These are phyloP conservation scores for Scophthalmus maximus DNA, from an alignment of 2,113 vertebrate genomes.

Conservation along the genomic window DNA sequence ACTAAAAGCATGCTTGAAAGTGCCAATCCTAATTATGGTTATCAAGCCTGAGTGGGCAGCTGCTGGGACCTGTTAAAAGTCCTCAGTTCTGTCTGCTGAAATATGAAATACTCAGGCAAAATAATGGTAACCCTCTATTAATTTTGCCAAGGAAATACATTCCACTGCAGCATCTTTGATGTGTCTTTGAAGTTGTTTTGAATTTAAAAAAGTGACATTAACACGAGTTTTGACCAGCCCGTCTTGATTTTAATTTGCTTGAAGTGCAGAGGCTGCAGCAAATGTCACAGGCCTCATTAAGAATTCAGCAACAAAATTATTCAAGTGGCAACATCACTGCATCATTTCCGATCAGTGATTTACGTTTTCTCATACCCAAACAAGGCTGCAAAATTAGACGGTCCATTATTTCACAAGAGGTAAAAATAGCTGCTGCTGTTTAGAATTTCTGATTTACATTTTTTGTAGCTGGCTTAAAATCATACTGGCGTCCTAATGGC, in stretches of 20 bases:
- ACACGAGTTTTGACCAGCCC: constrained; percentile 1
- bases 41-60: constrained; percentile 66
- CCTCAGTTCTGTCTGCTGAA: constrained; percentile 48
- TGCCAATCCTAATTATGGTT: constrained; percentile 78
- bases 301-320: constrained; percentile 16
- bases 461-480: constrained; percentile 38
- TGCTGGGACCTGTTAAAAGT: constrained; percentile 61
- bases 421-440: too few relatives aligned
- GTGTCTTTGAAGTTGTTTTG: constrained; percentile 3
- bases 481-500: neutral
- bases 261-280: constrained; percentile 26
- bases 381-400: constrained; percentile 8
- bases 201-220: constrained; percentile 20
- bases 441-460: constrained; percentile 38
- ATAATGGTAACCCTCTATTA: constrained; percentile 5
- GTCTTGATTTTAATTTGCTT: constrained; percentile 25
- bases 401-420: too few relatives aligned
- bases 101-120: constrained; percentile 40
- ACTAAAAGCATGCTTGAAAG: constrained; percentile 76
- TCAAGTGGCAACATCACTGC: constrained; percentile 3
- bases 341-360: constrained; percentile 9
- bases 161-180: constrained; percentile 3
- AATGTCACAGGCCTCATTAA: constrained; percentile 4
- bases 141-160: neutral
- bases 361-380: constrained; percentile 17